phyloP scores from a whole-genome alignment of 2,888 invertebrate genomes.

The Hanleya hanleyi region DNA sequence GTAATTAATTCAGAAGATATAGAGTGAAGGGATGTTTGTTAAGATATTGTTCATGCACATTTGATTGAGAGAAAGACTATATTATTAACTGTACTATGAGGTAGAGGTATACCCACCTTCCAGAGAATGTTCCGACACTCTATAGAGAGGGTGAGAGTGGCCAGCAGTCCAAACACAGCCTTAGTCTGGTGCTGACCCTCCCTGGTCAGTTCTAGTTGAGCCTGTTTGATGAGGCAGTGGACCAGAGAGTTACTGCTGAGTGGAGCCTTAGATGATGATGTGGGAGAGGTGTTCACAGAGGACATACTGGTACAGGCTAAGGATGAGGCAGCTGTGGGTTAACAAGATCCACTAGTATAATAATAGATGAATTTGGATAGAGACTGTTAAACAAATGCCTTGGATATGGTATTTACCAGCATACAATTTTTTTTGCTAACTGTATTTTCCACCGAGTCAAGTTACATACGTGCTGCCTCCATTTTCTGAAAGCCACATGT shows the following conservation, averaged over 20 bases:
- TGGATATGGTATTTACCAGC: too few relatives aligned
- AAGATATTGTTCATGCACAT: too few relatives aligned
- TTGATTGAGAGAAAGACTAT: too few relatives aligned
- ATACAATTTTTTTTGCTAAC: too few relatives aligned
- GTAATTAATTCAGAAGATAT: too few relatives aligned
- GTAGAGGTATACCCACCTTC: conserved; percentile 66
- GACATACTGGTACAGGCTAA: conserved; percentile 47
- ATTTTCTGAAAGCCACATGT: too few relatives aligned
- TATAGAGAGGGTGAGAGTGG: conserved; percentile 59
- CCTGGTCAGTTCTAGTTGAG: conserved; percentile 41
- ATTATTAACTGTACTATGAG: too few relatives aligned
- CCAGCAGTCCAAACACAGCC: conserved; percentile 56
- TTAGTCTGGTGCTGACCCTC: conserved; percentile 36
- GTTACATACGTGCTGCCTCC: too few relatives aligned
- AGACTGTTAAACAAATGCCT: background rate
- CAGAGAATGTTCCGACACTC: conserved; percentile 69
- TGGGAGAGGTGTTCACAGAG: conserved; percentile 9
- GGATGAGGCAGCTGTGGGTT: conserved; percentile 60
- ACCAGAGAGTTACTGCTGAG: conserved; percentile 64
- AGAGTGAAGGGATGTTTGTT: too few relatives aligned
- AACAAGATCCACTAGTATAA: too few relatives aligned
- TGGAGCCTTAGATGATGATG: conserved; percentile 32
- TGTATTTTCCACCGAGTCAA: too few relatives aligned
- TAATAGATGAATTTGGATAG: background rate
- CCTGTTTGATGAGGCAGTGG: conserved; percentile 61